phyloP scores from a whole-genome alignment of 2,888 invertebrate species.

The Epinotia nisella region DNA sequence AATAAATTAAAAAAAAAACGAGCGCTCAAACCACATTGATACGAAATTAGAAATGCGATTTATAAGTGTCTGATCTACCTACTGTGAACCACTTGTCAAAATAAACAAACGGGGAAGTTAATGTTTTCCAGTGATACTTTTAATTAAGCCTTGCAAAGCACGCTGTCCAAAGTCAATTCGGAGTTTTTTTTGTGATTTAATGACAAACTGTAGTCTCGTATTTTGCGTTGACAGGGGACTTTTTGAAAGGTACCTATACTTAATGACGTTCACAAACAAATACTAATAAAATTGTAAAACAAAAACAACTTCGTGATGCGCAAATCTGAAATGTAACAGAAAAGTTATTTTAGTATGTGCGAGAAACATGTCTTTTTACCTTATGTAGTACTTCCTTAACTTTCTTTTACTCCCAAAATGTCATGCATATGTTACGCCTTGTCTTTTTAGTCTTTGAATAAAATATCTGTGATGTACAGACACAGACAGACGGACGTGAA shows the following conservation, averaged over 20 bases:
- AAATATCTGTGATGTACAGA: too few species aligned
- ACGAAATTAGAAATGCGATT: background rate
- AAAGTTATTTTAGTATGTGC: too few species aligned
- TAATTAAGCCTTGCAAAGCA: background rate
- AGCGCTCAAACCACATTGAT: background rate
- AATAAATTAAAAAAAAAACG: too few species aligned
- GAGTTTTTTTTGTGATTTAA: background rate
- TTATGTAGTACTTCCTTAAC: too few species aligned
- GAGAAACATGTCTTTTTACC: too few species aligned
- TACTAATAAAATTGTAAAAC: background rate
- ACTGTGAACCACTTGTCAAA: slow-evolving; percentile 1
- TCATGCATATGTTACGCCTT: too few species aligned
- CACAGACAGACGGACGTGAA: too few species aligned
- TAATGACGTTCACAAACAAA: background rate
- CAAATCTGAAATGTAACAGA: background rate
- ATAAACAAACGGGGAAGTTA: background rate
- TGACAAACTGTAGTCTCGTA: background rate
- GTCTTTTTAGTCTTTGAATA: too few species aligned
- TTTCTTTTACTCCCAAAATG: too few species aligned
- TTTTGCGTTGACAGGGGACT: background rate
- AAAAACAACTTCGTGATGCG: background rate
- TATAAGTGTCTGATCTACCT: background rate
- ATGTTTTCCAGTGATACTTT: slow-evolving; percentile 8
- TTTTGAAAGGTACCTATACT: too few species aligned
- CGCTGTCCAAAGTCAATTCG: background rate